phyloP scores from a whole-genome alignment of 2,888 invertebrate genomes.

The Cybosia mesomella region DNA sequence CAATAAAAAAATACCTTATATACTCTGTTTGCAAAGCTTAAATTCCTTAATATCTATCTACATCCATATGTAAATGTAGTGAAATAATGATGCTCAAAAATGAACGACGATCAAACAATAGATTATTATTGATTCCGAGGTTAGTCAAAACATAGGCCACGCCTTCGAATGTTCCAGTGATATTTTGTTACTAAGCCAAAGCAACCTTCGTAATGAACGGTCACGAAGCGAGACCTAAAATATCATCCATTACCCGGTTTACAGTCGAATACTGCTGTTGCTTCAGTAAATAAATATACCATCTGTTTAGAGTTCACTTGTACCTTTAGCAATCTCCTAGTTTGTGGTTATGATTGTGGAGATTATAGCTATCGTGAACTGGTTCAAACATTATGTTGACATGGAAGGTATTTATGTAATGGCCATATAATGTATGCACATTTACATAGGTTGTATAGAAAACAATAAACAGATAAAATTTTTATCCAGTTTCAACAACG shows the following conservation, averaged over 20 bases:
- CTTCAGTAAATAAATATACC: constrained; percentile 14
- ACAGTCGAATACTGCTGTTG: constrained; percentile 38
- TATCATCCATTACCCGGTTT: constrained; percentile 41
- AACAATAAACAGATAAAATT: background rate
- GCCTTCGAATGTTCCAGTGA: constrained; percentile 49
- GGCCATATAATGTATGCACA: background rate
- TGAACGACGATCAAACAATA: constrained; percentile 35
- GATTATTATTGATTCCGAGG: constrained; percentile 33
- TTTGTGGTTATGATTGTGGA: constrained; percentile 10
- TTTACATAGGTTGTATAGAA: background rate
- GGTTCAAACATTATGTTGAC: background rate
- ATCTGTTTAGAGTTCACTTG: constrained; percentile 7
- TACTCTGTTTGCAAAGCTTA: constrained; percentile 25
- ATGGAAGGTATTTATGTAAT: background rate
- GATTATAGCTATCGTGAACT: background rate
- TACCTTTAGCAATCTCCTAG: background rate
- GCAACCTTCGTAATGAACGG: constrained; percentile 52
- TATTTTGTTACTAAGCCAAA: constrained; percentile 60
- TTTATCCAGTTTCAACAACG: too few species aligned
- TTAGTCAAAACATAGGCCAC: constrained; percentile 46
- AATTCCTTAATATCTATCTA: constrained; percentile 28
- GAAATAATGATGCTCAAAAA: constrained; percentile 31
- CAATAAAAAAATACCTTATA: constrained; percentile 39
- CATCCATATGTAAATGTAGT: constrained; percentile 30
- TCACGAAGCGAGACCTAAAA: constrained; percentile 56